These are phyloP conservation scores for Eupsilia transversa DNA, from an alignment of 2,888 invertebrate species.

Conservation along the genomic window DNA sequence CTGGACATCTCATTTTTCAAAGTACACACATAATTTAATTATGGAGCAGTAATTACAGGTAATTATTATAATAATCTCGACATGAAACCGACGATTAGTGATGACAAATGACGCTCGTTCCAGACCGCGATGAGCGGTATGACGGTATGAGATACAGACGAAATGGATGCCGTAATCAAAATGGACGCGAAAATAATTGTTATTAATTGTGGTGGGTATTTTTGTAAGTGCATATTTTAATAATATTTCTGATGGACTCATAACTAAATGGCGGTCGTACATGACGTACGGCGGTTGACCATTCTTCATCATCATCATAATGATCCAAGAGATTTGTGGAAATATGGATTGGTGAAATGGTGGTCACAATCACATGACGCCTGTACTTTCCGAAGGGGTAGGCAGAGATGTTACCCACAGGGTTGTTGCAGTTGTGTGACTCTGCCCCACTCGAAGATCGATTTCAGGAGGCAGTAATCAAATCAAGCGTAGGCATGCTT, in stretches of 20 bases:
- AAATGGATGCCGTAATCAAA: conserved; percentile 50
- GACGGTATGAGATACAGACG: conserved; percentile 15
- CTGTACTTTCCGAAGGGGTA: neutral
- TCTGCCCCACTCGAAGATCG: neutral
- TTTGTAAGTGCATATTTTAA: conserved; percentile 16
- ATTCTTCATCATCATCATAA: neutral
- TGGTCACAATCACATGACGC: neutral
- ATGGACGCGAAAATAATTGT: conserved; percentile 50
- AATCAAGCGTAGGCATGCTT: neutral
- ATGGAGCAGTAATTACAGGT: conserved; percentile 44
- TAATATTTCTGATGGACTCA: neutral
- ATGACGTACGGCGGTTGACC: neutral
- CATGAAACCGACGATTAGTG: conserved; percentile 44
- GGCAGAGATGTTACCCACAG: neutral
- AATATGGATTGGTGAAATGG: neutral
- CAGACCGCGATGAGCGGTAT: conserved; percentile 16
- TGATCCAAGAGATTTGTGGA: neutral
- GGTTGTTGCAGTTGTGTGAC: neutral
- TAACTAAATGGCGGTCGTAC: neutral
- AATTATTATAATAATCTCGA: conserved; percentile 53
- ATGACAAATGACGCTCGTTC: conserved; percentile 54
- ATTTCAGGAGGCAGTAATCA: neutral
- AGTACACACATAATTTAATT: conserved; percentile 49
- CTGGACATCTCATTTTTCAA: conserved; percentile 24
- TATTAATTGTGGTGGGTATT: conserved; percentile 4